Percentiles rank a stretch among this genome's conserved stretches.
Conservation (phyloP, 2,797 vertebrate genomes). For the Ptychadena robeensis region DNA sequence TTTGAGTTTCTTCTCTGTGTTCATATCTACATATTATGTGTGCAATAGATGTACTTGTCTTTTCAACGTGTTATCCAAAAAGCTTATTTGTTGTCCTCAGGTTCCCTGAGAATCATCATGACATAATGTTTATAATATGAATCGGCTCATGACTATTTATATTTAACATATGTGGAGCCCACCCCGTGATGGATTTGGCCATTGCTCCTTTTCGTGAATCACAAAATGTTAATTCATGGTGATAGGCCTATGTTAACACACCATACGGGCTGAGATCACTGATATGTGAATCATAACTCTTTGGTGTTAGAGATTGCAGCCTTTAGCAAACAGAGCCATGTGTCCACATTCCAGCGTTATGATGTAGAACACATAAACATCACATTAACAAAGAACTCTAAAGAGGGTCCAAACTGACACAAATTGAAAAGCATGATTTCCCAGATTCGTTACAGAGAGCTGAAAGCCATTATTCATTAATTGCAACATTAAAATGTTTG, state of each 20-base stretch:
- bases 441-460: not conserved
- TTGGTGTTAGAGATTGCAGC: constrained; percentile 14
- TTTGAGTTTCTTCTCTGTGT: not conserved
- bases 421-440: not conserved
- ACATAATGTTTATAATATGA: constrained; percentile 32
- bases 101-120: not conserved
- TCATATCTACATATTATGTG: not conserved
- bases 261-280: constrained; percentile 17
- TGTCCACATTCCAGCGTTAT: not conserved
- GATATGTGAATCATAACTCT: constrained; percentile 36
- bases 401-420: not conserved
- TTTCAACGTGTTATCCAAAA: not conserved
- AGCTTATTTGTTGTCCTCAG: not conserved
- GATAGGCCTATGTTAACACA: constrained; percentile 19
- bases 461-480: not conserved
- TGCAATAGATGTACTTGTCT: too few relatives aligned
- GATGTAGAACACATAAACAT: not conserved
- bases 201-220: constrained; percentile 7
- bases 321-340: constrained; percentile 20
- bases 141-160: constrained; percentile 11
- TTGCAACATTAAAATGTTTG: not conserved
- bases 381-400: not conserved
- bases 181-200: not conserved
- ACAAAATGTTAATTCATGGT: constrained; percentile 24
- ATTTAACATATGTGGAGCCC: constrained; percentile 10